Evolutionary conservation across 1,140 invertebrate species (phyloP), one percentile per base, ranked within the genome.

Genomic region (Drosophila tropicalis): DNA sequence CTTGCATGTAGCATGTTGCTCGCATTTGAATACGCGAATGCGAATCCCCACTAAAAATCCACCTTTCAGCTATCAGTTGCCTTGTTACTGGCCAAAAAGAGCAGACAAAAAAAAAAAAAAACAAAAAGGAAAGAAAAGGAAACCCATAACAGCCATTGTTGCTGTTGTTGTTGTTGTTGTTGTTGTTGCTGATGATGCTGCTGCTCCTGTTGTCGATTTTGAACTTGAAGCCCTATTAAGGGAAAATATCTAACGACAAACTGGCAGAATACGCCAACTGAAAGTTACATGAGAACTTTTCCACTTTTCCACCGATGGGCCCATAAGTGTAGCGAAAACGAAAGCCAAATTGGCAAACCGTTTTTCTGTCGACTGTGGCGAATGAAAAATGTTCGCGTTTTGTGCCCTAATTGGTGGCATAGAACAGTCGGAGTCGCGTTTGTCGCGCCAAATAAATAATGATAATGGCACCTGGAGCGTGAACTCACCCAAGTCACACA

Each of bases 361-460:
- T 66, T 60, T 69, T 56, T 62, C 63, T 62, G 71, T 56, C 61
- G 60, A 34, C 56, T 67, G 47, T 63, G 55, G 55, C 58, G 67
- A 81, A 89, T 87, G 83, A 87, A 74, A 87, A 87, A 87, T 87
- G 83, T 89, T 70, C 65, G 74, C 74, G 79, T 77, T 76, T 65
- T 65, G 81, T 70, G 79, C 78, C 83, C 83, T 87, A 87, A 87
- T 87, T 87, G 83, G 80, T 89, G 70, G 72, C 65, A 13, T 10
- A 39, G 57, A 70, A 69, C 10, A 19, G 44, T 22, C 44, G 44
- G 44, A 51, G 17, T 51, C 44, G 66, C 69, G 72, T 76, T 85
- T 81, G 83, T 86, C 82, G 79, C 82, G 83, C 73, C 83, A 89
- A 76, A 87, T 89, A 89, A 87, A 87, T 87, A 87, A 89, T 87